Evolutionary conservation across 2,797 vertebrate species (phyloP).

Genomic region (Alca torda): DNA sequence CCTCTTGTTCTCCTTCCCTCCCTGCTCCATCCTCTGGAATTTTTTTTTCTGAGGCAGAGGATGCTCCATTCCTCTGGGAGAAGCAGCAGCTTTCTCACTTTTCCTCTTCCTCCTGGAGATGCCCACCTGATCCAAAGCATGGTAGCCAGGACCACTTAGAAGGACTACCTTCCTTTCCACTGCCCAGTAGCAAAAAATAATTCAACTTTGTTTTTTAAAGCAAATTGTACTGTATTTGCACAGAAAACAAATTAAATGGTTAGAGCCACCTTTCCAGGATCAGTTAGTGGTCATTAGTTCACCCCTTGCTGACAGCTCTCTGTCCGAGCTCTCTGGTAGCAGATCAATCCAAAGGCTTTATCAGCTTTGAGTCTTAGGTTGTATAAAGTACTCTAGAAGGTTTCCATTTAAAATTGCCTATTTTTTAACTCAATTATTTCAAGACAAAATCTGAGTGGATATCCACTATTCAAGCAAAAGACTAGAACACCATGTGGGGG

Average conservation of each 20-base stretch:
- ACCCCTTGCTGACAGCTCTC: background rate
- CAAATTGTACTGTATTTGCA: background rate
- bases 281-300: accelerated
- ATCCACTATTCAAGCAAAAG: background rate
- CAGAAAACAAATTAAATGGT: background rate
- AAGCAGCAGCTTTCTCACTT: background rate
- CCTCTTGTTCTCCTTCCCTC: background rate
- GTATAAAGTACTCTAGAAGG: background rate
- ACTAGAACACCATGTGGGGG: background rate
- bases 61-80: background rate
- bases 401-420: background rate
- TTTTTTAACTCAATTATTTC: background rate
- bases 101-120: background rate
- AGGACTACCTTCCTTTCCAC: background rate
- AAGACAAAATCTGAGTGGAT: background rate
- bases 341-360: background rate
- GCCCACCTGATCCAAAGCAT: background rate
- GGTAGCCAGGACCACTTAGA: background rate
- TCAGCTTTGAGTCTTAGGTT: background rate
- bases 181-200: background rate
- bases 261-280: background rate
- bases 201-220: background rate
- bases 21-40: background rate
- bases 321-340: background rate
- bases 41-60: background rate